A percentile compares a stretch with the other conserved stretches of the same genome.
These are phyloP conservation scores for Diachasma alloeum DNA, from an alignment of 1,140 invertebrate species.

Conservation along the genomic window DNA sequence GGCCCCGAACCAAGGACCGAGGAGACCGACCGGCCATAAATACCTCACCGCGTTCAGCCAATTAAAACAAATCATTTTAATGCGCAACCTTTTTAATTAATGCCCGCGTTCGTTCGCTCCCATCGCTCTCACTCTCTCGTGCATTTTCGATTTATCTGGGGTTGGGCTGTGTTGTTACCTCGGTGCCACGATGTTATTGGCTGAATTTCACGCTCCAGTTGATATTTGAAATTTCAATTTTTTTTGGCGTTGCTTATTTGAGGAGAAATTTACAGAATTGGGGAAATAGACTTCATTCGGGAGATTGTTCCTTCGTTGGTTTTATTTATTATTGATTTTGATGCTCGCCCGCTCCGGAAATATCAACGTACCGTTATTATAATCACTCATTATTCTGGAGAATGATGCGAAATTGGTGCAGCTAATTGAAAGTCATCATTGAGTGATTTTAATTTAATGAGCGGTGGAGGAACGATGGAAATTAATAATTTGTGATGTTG, in stretches of 20 bases:
- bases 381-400: too few species aligned
- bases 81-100: conserved; percentile 67
- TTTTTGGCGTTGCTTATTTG: too few species aligned
- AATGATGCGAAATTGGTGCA: too few species aligned
- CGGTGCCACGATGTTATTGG: not conserved
- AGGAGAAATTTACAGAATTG: too few species aligned
- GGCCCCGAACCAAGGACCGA: conserved; percentile 47
- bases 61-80: conserved; percentile 69
- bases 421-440: too few species aligned
- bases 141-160: conserved; percentile 41
- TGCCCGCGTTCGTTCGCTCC: conserved; percentile 57
- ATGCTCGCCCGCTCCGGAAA: too few species aligned
- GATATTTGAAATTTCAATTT: not conserved
- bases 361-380: too few species aligned
- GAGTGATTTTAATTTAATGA: not conserved
- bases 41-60: conserved; percentile 64
- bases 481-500: too few species aligned
- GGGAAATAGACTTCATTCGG: too few species aligned
- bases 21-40: conserved; percentile 56
- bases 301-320: too few species aligned
- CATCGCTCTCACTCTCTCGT: conserved; percentile 46
- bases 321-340: too few species aligned
- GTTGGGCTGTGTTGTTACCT: conserved; percentile 15
- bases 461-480: too few species aligned
- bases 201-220: not conserved